Conservation (phyloP, 1,140 invertebrate species). For the Trachymyrmex cornetzi region DNA sequence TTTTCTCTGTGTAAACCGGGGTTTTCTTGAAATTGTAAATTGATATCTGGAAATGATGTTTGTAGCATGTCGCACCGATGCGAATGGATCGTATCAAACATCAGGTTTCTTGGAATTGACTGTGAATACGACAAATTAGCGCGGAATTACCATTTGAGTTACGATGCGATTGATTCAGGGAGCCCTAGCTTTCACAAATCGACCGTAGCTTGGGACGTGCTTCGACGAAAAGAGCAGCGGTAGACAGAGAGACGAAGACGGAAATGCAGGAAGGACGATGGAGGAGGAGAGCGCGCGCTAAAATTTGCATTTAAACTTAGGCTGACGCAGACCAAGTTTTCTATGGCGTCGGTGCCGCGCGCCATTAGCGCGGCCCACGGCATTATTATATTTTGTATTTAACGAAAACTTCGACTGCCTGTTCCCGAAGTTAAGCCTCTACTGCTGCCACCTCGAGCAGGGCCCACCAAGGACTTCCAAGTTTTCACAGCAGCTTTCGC, state of each 20-base stretch:
- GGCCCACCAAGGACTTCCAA: constrained; percentile 26
- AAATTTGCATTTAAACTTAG: constrained; percentile 74
- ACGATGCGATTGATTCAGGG: constrained; percentile 35
- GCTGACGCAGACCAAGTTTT: constrained; percentile 53
- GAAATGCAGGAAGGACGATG: background rate
- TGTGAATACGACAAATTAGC: constrained; percentile 51
- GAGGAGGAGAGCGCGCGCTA: background rate
- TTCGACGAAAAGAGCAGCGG: background rate
- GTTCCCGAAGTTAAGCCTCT: constrained; percentile 55
- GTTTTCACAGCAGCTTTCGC: constrained; percentile 46
- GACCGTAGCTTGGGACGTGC: background rate
- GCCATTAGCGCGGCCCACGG: constrained; percentile 65
- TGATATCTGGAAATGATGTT: background rate
- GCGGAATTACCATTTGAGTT: constrained; percentile 40
- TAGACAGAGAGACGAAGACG: background rate
- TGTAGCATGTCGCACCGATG: background rate
- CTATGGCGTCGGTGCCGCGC: constrained; percentile 32
- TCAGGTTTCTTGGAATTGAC: background rate
- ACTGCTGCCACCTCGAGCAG: background rate
- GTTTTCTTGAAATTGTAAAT: background rate
- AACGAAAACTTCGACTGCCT: constrained; percentile 70
- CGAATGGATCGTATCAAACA: background rate
- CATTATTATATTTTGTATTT: constrained; percentile 78
- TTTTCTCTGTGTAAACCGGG: background rate
- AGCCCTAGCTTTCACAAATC: constrained; percentile 7